Conservation (phyloP, 2,113 vertebrate species). For the Polypterus bichir region DNA sequence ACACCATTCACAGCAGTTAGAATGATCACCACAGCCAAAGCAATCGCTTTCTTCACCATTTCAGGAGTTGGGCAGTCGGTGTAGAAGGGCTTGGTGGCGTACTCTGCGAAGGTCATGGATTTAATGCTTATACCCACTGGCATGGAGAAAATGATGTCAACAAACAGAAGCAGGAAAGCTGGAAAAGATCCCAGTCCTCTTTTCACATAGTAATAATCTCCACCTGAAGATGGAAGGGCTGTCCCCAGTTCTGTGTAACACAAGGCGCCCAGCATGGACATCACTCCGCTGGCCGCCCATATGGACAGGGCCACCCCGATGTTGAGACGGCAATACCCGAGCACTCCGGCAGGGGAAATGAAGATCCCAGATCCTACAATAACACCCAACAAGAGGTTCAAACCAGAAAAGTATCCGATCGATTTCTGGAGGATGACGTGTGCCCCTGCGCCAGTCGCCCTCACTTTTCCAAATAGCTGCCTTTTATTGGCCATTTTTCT, state of each 20-base stretch:
- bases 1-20: neutral
- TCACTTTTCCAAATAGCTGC: too few species aligned
- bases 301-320: neutral
- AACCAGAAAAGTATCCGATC: conserved; percentile 6
- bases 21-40: neutral
- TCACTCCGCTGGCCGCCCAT: conserved; percentile 1
- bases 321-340: neutral
- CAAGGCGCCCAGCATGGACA: conserved; percentile 8
- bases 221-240: conserved; percentile 5
- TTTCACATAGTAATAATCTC: conserved; percentile 6
- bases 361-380: conserved; percentile 8
- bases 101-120: conserved; percentile 7
- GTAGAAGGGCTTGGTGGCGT: neutral
- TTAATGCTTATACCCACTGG: neutral
- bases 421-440: neutral
- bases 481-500: too few species aligned
- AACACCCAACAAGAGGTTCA: conserved; percentile 7
- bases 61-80: conserved; percentile 5
- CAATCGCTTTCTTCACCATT: neutral
- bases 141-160: neutral
- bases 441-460: too few species aligned
- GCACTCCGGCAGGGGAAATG: conserved; percentile 3
- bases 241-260: conserved; percentile 9
- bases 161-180: conserved; percentile 6
- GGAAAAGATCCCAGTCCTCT: neutral